Percentiles rank a stretch among this genome's conserved stretches.
Conservation (phyloP, 2,888 invertebrate species). For the Onthophagus sagittarius region DNA sequence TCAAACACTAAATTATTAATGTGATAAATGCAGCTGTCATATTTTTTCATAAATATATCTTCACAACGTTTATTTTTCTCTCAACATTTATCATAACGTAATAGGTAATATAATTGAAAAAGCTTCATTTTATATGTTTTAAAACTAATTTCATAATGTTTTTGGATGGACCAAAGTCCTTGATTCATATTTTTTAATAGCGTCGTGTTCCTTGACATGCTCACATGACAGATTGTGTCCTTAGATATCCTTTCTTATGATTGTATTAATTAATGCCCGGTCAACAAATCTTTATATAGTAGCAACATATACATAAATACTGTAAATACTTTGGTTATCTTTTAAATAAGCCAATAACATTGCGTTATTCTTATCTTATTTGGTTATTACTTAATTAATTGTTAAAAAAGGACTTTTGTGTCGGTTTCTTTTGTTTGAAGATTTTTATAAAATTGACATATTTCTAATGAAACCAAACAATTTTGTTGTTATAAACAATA, state of each 20-base stretch:
- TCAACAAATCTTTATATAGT: not conserved
- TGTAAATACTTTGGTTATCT: not conserved
- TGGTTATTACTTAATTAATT: not conserved
- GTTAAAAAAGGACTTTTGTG: not conserved
- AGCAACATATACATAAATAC: not conserved
- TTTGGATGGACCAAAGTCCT: not conserved
- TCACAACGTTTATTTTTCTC: too few species aligned
- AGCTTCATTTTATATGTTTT: too few species aligned
- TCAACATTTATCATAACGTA: too few species aligned
- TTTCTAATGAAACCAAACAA: not conserved
- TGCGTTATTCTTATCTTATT: not conserved
- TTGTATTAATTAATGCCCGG: not conserved
- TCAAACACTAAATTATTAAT: too few species aligned
- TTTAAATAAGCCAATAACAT: not conserved
- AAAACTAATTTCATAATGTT: not conserved
- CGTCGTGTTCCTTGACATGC: not conserved
- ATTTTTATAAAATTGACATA: not conserved
- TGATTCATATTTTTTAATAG: not conserved
- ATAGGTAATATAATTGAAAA: too few species aligned
- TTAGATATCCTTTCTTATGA: not conserved
- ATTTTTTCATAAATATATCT: too few species aligned
- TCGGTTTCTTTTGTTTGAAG: not conserved
- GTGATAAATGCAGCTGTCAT: too few species aligned
- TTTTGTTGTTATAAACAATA: not conserved
- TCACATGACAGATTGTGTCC: not conserved